Evolutionary conservation across 2,113 vertebrate species (phyloP), one percentile per base, ranked within the genome.

Genomic region (Mastomys coucha): DNA sequence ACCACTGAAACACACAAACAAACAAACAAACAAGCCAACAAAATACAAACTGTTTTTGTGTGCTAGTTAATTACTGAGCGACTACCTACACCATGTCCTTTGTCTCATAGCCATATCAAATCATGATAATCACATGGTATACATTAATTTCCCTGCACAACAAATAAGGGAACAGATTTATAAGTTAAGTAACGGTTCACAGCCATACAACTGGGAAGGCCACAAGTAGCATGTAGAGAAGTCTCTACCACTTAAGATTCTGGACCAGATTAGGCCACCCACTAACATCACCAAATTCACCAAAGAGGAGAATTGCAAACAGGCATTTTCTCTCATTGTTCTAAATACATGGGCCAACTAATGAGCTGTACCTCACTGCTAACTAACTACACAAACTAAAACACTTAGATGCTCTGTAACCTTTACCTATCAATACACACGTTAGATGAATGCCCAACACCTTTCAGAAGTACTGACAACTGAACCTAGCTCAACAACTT

Each of bases 111-210:
- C 60, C 85, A 89, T 69, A 9, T 88, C 26, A 51, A 58, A 87
- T 31, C 42, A 92, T 13, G 53, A 73, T 28, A 93, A 91, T n/a
- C 14, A 0, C 0, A 0, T 39, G 4, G 45, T 0, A 24, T 70
- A 22, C 16, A 90, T 58, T 81, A 72, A 89, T 85, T 92, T 92
- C 73, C 51, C 63, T 90, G 5, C 2, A 49, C 65, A 86, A 92
- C 11, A 84, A 92, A 88, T 39, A 51, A 97, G 80, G 65, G 89
- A 90, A 88, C 16, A 92, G 72, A 75, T 84, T 91, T 65, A 81
- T 39, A 91, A 36, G 45, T 70, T 84, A 88, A 69, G 58, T 45
- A n/a, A 94, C 49, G 58, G 67, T 70, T 96, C 36, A 63, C 0
- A 28, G 95, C 22, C 82, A 78, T 4, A 67, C 8, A 58, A 67